Evolutionary conservation across 1,140 invertebrate genomes (phyloP).

Genomic region (Nomia melanderi): DNA sequence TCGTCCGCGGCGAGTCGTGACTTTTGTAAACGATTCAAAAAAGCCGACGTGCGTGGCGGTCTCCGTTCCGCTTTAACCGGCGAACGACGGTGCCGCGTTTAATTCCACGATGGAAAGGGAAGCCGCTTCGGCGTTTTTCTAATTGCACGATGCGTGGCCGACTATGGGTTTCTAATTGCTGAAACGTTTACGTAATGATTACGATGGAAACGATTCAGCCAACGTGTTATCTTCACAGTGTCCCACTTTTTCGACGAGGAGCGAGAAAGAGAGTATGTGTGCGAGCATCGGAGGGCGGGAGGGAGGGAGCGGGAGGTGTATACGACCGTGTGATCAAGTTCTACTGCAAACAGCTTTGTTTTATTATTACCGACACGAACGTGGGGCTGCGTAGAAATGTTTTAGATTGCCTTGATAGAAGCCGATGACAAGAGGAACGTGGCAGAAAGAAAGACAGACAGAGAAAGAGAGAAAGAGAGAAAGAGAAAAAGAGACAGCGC

Average conservation of each 20-base stretch:
- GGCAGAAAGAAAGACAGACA: too few relatives aligned
- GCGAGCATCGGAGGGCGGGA: background rate
- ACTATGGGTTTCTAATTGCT: conserved; percentile 34
- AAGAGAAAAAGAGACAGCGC: background rate
- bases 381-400: background rate
- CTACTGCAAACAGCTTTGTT: conserved; percentile 13
- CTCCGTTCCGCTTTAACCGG: background rate
- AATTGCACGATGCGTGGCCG: conserved; percentile 18
- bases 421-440: background rate
- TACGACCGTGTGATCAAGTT: conserved; percentile 2
- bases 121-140: conserved; percentile 14
- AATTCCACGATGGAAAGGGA: background rate
- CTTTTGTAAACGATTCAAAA: too few relatives aligned
- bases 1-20: too few relatives aligned
- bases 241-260: conserved; percentile 37
- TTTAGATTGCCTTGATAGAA: background rate
- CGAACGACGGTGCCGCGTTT: background rate
- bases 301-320: too few relatives aligned
- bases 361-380: background rate
- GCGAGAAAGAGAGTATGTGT: conserved; percentile 6
- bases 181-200: conserved; percentile 56
- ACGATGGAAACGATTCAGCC: conserved; percentile 21
- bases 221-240: conserved; percentile 40
- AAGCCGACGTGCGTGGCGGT: too few relatives aligned
- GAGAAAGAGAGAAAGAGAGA: background rate